Conservation (phyloP, 2,113 vertebrate species). For the Chionodraco myersi region DNA sequence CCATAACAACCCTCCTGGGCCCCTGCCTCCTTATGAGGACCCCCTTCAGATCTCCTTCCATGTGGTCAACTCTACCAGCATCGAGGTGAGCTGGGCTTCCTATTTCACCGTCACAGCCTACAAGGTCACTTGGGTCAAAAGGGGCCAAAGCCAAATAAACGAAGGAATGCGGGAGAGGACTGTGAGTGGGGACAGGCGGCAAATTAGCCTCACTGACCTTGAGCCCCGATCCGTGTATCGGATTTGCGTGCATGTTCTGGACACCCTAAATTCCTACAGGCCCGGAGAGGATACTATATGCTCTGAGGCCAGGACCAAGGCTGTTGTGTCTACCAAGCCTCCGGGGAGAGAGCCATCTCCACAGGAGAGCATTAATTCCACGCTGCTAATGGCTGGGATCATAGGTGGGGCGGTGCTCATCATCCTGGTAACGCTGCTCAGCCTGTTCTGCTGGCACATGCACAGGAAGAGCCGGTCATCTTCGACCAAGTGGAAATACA, state of each 20-base stretch:
- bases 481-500: conserved; percentile 98
- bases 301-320: conserved; percentile 87
- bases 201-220: conserved; percentile 87
- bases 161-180: conserved; percentile 93
- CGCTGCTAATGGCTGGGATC: conserved; percentile 93
- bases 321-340: conserved; percentile 85
- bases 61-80: conserved; percentile 91
- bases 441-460: conserved; percentile 98
- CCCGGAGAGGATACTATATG: conserved; percentile 92
- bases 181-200: conserved; percentile 90
- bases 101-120: conserved; percentile 92
- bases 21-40: conserved; percentile 86
- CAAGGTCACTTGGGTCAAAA: conserved; percentile 97
- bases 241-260: conserved; percentile 94
- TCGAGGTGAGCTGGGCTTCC: conserved; percentile 94
- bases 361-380: conserved; percentile 90
- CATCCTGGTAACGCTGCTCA: conserved; percentile 91
- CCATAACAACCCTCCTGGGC: conserved; percentile 84
- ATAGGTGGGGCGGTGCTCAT: conserved; percentile 94
- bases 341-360: conserved; percentile 91
- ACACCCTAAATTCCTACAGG: conserved; percentile 91
- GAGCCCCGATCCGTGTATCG: conserved; percentile 93
- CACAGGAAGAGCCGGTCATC: conserved; percentile 96
- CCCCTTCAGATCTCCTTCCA: conserved; percentile 91
- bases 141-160: conserved; percentile 92